These are phyloP conservation scores for Penaeus japonicus DNA, from an alignment of 1,140 invertebrate species.

Conservation along the genomic window DNA sequence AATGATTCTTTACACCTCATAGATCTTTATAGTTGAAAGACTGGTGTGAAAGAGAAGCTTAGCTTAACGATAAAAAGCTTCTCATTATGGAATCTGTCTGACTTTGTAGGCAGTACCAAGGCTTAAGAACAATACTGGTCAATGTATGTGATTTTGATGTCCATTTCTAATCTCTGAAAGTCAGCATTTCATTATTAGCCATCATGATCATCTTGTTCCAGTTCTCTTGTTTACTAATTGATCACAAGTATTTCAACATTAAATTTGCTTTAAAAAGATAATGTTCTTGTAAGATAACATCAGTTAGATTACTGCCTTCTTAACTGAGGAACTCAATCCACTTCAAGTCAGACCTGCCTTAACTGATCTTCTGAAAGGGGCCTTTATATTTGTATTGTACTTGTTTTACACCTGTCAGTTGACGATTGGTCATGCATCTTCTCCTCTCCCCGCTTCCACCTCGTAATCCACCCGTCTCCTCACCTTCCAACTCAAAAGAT, in stretches of 20 bases:
- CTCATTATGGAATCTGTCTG: slow-evolving; percentile 3
- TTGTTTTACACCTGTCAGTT: slow-evolving; percentile 33
- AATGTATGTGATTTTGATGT: slow-evolving; percentile 50
- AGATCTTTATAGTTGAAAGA: slow-evolving; percentile 4
- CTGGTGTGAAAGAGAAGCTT: slow-evolving; percentile 1
- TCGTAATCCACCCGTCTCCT: too few species aligned
- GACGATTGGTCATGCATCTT: not conserved
- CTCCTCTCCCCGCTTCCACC: not conserved
- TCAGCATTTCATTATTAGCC: slow-evolving; percentile 44
- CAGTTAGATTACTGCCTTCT: not conserved
- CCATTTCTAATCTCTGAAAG: slow-evolving; percentile 42
- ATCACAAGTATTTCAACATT: slow-evolving; percentile 17
- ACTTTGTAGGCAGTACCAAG: slow-evolving; percentile 37
- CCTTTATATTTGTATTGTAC: slow-evolving; percentile 54
- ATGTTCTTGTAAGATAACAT: slow-evolving; percentile 39
- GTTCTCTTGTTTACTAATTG: slow-evolving; percentile 29
- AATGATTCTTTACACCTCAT: slow-evolving; percentile 14
- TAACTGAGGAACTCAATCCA: slow-evolving; percentile 30
- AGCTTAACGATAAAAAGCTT: not conserved
- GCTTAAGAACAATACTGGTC: slow-evolving; percentile 37
- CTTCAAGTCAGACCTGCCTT: slow-evolving; percentile 50
- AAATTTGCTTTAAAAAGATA: slow-evolving; percentile 25
- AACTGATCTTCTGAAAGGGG: slow-evolving; percentile 52
- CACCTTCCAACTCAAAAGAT: too few species aligned
- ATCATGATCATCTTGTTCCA: slow-evolving; percentile 40